Conservation (phyloP, 2,797 vertebrate species). For the Aphelocoma californica region DNA sequence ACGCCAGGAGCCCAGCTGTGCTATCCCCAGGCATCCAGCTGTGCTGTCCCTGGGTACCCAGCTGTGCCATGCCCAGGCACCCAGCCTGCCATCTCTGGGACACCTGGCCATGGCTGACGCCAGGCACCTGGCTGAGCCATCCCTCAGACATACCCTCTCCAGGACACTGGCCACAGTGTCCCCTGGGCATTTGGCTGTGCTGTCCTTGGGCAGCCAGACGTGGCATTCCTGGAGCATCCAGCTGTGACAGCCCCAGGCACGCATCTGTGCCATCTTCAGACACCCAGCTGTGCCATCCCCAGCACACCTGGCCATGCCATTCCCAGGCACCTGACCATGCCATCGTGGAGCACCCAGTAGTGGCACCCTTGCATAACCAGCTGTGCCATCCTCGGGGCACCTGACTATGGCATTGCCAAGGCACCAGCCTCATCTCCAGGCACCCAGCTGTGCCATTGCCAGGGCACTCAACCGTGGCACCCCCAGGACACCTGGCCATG, state of each 20-base stretch:
- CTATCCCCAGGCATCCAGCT: not conserved
- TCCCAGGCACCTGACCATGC: not conserved
- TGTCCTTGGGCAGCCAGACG: not conserved
- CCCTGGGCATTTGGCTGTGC: not conserved
- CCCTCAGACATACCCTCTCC: not conserved
- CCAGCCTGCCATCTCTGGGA: not conserved
- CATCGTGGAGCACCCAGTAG: not conserved
- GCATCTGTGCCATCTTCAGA: not conserved
- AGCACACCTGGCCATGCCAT: not conserved
- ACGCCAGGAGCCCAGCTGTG: rapidly evolving
- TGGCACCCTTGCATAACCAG: not conserved
- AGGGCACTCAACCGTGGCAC: rapidly evolving
- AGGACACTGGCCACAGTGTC: not conserved
- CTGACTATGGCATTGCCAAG: not conserved
- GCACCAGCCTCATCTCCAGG: rapidly evolving
- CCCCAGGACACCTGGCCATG: rapidly evolving
- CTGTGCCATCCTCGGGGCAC: rapidly evolving
- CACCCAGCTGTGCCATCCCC: not conserved
- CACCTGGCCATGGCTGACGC: not conserved
- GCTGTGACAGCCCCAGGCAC: not conserved
- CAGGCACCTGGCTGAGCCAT: too few relatives aligned
- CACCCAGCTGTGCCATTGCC: not conserved
- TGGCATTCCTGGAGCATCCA: not conserved
- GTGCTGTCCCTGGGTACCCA: too few relatives aligned
- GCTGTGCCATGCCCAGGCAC: not conserved